Base-by-base conservation (phyloP, 2,888 invertebrate species). In the Eupeodes latifasciatus region DNA sequence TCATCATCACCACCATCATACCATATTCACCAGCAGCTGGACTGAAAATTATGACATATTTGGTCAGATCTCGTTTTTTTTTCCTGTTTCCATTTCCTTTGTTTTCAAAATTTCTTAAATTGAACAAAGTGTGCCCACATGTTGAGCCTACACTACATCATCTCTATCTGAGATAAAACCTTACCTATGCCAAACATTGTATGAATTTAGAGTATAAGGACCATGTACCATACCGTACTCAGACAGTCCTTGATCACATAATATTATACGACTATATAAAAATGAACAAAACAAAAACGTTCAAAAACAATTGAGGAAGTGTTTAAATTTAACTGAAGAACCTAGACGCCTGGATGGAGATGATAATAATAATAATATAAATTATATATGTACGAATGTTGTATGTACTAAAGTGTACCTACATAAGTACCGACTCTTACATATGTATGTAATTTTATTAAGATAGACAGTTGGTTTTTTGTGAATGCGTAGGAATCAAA, bases 231-330 rank as follows among this genome's bases (percentile, higher is more conserved):
- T 7, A 27, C 4, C 9, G 10, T 16, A 14, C 27, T 27, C 67
- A 67, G 51, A 67, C 67, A 67, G 16, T 67, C 34, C 51, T 67
- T 67, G 16, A 51, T 67, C 27, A 34, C 34, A 27, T 19, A 19
- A 19, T 19, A 19, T 19, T 19, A 19, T 40, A 49, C 12, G 5
- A n/a, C 0, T 27, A 27, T 27, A 3, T 3, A 27, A 27, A 27
- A 27, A 64, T 67, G 27, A 49, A 16, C 40, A 5, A 5, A 2
- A 4, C 14, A 66, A 64, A 53, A 36, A 16, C 51, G 67, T 51
- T 67, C 51, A 51, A 61, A 34, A 3, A 53, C 59, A 67, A 67
- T 67, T 67, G 67, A 67, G 51, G 51, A 67, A 67, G 67, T 67
- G 34, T 51, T 51, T 53, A 66, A 66, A 66, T 66, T 66, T 51